Base-by-base conservation (phyloP, 2,888 invertebrate genomes). In the Drosophila ustulata region DNA sequence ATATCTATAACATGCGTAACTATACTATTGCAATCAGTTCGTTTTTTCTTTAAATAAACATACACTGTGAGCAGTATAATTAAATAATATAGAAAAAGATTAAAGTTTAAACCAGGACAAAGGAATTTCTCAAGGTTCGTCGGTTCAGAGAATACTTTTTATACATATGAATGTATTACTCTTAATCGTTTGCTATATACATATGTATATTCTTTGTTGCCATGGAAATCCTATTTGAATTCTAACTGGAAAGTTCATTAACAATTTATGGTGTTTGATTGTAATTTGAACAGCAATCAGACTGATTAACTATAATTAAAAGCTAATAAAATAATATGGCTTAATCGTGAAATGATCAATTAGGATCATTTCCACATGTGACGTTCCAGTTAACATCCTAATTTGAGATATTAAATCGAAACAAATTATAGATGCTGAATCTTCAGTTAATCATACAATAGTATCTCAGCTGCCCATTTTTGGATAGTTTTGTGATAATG, bases 281-380 rank as follows among this genome's bases (percentile, higher is more conserved):
- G 30, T 13, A 18, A 47, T 57, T 57, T 13, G 32, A 46, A 26
- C 47, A 13, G 46, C 49, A 58, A 58, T 58, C 41, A 43, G 51
- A 51, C 26, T 52, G 57, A 41, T 58, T 58, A 50, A 25, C 41
- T 59, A 43, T 25, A 59, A 59, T 50, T 59, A 50, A 50, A 58
- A 8, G n/a, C 39, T 41, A 25, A 39, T 49, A 39, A 39, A 47
- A 49, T 30, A 41, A 45, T 57, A 39, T 57, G 5, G 26, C 47
- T 57, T 57, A 47, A 39, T 47, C 47, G 47, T 49, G 39, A 58
- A 32, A 13, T 50, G 18, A 46, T 39, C 49, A 50, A 50, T 50
- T 58, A 41, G n/a, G 37, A 58, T 39, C 11, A 28, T 39, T 53
- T 26, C 5, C 18, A 43, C 6, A 41, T 32, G 34, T 46, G 56